Conservation (phyloP, 2,888 invertebrate species). For the Frankliniella intonsa region DNA sequence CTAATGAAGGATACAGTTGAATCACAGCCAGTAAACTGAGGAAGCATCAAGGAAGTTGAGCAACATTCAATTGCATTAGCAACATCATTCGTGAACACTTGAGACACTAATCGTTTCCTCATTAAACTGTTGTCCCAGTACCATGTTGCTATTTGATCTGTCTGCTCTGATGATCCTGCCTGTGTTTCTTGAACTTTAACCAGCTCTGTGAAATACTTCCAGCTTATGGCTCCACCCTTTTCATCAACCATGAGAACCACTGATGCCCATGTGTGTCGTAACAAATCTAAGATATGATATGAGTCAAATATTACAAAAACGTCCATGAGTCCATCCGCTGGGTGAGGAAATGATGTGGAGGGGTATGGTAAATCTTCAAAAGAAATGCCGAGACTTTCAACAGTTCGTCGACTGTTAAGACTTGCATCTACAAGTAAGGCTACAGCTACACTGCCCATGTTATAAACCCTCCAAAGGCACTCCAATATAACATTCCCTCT, state of each 20-base stretch:
- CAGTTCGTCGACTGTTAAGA: neutral
- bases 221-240: neutral
- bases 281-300: neutral
- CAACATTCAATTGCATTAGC: slow-evolving; percentile 7
- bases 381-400: slow-evolving; percentile 7
- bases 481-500: neutral
- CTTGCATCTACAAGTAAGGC: neutral
- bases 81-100: neutral
- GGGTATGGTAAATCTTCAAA: slow-evolving; percentile 1
- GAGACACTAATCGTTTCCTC: neutral
- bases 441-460: neutral
- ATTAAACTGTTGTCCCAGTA: slow-evolving; percentile 4
- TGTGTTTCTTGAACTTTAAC: slow-evolving; percentile 14
- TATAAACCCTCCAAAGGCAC: neutral
- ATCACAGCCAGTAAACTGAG: neutral
- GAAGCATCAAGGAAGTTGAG: neutral
- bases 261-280: neutral
- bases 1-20: neutral
- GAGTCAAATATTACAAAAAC: neutral
- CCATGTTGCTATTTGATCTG: slow-evolving; percentile 1
- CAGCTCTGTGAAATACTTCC: slow-evolving; percentile 13
- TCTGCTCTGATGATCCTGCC: slow-evolving; percentile 1
- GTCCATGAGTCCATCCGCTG: neutral
- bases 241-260: slow-evolving; percentile 1
- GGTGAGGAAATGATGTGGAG: neutral